Evolutionary conservation across 2,888 invertebrate genomes (phyloP), one percentile per base, ranked within the genome.

Genomic region (Phlogophora meticulosa): DNA sequence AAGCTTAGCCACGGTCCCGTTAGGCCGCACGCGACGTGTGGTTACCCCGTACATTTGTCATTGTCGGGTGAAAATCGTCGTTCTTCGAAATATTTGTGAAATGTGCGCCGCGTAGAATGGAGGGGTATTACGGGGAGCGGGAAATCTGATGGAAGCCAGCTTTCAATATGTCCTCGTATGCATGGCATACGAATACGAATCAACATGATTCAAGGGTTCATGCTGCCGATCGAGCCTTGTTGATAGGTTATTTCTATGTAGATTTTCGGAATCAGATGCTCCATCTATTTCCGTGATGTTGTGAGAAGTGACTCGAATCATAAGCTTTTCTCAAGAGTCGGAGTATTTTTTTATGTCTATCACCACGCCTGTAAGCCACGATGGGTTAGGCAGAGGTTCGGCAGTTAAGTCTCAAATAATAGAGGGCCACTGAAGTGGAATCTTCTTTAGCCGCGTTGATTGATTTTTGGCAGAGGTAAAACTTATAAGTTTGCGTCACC

Each of bases 81-180:
- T 60, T 71, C 52, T 77, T 68, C 48, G 51, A 56, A 45, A 74
- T 71, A 80, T 80, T 80, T 74, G 66, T 58, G 59, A 77, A 80
- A 81, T 80, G 59, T 60, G 11, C 59, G 51, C 43, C 56, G 24
- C 57, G 43, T 40, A 63, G 56, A 79, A 73, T 70, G 65, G 63
- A 57, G 43, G 60, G 63, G 24, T 64, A 72, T 80, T 72, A 69
- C 68, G 36, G 53, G 28, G 53, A 61, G 58, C 64, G 56, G 46
- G 64, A 72, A 71, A 80, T 82, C 82, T 71, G 78, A 81, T 80
- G 64, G 68, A 64, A 72, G 51, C 69, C 57, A 60, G 57, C 22
- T 56, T 64, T 82, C 82, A 77, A 81, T 80, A 82, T 57, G 68
- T 63, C 68, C 55, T 64, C 28, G 28, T 55, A 56, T 60, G 52